A percentile compares a stretch with the other conserved stretches of the same genome.
Evolutionary conservation across 2,797 vertebrate species (phyloP).

Genomic region (Alfaro cultratus): DNA sequence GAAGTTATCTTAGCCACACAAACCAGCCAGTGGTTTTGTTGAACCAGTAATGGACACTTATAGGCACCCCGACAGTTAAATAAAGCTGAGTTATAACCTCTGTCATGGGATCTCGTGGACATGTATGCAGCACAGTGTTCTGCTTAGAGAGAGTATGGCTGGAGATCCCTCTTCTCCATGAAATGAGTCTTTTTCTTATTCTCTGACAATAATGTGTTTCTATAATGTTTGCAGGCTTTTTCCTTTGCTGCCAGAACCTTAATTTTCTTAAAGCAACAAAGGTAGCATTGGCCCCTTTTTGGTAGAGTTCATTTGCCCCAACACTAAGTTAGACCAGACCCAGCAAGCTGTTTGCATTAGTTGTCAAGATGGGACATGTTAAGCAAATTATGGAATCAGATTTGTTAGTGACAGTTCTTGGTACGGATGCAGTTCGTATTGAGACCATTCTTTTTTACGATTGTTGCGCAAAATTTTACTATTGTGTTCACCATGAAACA

Average conservation of each 20-base stretch:
- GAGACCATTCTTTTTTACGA: not conserved
- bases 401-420: not conserved
- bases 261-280: not conserved
- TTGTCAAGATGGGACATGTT: not conserved
- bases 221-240: not conserved
- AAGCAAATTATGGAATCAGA: not conserved
- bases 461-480: not conserved
- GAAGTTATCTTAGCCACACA: slow-evolving; percentile 76
- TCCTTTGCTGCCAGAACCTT: not conserved
- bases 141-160: not conserved
- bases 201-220: not conserved
- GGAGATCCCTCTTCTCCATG: not conserved
- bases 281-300: not conserved
- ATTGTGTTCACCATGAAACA: not conserved
- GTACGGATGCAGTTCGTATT: not conserved
- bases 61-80: slow-evolving; percentile 40
- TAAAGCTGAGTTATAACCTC: slow-evolving; percentile 49
- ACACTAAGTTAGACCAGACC: not conserved
- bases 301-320: not conserved
- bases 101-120: not conserved
- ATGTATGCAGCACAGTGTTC: slow-evolving; percentile 3
- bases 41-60: slow-evolving; percentile 47
- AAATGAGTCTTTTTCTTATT: not conserved
- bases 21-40: slow-evolving; percentile 62
- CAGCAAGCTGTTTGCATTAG: not conserved